Conservation (phyloP, 2,888 invertebrate species). For the Sarcophaga rosellei region DNA sequence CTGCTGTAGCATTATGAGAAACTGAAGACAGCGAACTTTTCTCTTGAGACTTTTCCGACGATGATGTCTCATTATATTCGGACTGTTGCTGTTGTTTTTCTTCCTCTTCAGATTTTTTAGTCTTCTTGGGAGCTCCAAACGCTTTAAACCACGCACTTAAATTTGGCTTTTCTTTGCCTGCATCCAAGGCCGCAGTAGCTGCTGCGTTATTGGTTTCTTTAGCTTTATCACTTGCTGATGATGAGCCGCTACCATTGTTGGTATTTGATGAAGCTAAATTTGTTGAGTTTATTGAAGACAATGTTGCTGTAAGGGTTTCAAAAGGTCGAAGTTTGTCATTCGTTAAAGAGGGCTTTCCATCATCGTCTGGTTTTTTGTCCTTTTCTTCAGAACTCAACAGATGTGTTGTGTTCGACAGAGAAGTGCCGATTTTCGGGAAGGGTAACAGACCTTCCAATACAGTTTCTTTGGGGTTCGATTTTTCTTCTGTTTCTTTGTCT, state of each 20-base stretch:
- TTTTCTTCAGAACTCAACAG: slow-evolving; percentile 52
- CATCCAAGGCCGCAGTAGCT: slow-evolving; percentile 1
- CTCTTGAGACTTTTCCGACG: slow-evolving; percentile 61
- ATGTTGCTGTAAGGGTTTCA: slow-evolving; percentile 40
- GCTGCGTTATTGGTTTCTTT: slow-evolving; percentile 27
- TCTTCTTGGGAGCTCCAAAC: slow-evolving; percentile 91
- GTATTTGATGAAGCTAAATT: slow-evolving; percentile 23
- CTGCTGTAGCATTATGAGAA: slow-evolving; percentile 65
- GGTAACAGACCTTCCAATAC: slow-evolving; percentile 62
- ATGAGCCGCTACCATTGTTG: slow-evolving; percentile 71
- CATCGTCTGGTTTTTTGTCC: slow-evolving; percentile 64
- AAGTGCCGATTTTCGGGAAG: slow-evolving; percentile 51
- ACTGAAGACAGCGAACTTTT: slow-evolving; percentile 46
- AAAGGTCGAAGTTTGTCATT: slow-evolving; percentile 64
- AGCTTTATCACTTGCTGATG: slow-evolving; percentile 71
- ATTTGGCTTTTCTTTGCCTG: slow-evolving; percentile 84
- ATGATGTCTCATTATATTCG: slow-evolving; percentile 61
- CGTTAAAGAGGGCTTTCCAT: slow-evolving; percentile 14
- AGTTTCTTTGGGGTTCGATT: slow-evolving; percentile 59
- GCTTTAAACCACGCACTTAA: slow-evolving; percentile 96
- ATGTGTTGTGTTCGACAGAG: slow-evolving; percentile 45
- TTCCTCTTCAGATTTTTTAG: slow-evolving; percentile 85
- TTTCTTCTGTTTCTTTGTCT: slow-evolving; percentile 72
- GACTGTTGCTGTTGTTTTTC: slow-evolving; percentile 72
- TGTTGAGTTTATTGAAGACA: slow-evolving; percentile 42